A percentile compares a stretch with the other conserved stretches of the same genome.
Evolutionary conservation across 2,797 vertebrate genomes (phyloP).

Genomic region (Coranthus polyacanthus): DNA sequence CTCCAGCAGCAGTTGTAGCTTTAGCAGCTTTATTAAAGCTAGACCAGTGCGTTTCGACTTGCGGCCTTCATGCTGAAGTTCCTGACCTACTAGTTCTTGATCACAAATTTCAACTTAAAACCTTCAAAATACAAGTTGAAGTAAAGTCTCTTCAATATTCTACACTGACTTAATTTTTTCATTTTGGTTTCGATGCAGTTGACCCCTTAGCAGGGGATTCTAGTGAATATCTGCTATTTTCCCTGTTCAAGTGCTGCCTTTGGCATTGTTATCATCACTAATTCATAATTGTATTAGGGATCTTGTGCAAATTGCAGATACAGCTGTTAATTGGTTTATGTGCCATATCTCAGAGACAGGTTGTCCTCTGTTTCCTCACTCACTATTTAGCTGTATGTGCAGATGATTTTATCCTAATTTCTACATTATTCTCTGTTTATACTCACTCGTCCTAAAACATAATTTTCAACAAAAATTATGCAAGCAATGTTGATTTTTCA

Average conservation of each 20-base stretch:
- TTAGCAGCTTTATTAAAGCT: no score
- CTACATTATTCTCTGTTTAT: not conserved
- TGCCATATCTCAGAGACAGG: slow-evolving; percentile 52
- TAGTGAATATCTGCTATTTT: slow-evolving; percentile 28
- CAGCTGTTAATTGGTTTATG: slow-evolving; percentile 65
- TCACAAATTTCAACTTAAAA: slow-evolving; percentile 29
- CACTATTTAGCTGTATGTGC: not conserved
- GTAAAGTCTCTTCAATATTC: not conserved
- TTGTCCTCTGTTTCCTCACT: slow-evolving; percentile 23
- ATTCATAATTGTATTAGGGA: slow-evolving; percentile 65
- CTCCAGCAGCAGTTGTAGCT: no score
- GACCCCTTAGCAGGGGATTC: slow-evolving; percentile 39
- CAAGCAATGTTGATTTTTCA: not conserved
- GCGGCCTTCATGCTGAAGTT: no score
- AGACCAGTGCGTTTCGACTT: no score
- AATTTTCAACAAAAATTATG: not conserved
- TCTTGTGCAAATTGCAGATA: slow-evolving; percentile 54
- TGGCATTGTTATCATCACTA: slow-evolving; percentile 44
- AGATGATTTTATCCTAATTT: slow-evolving; percentile 4
- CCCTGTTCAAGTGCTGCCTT: slow-evolving; percentile 33
- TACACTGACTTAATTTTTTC: slow-evolving; percentile 1
- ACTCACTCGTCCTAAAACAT: not conserved
- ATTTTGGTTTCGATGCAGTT: slow-evolving; percentile 34
- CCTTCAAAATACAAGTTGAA: slow-evolving; percentile 22
- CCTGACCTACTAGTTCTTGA: slow-evolving; percentile 31